These are phyloP conservation scores for Chrysochloris asiatica DNA, from an alignment of 2,113 vertebrate species.

Conservation along the genomic window DNA sequence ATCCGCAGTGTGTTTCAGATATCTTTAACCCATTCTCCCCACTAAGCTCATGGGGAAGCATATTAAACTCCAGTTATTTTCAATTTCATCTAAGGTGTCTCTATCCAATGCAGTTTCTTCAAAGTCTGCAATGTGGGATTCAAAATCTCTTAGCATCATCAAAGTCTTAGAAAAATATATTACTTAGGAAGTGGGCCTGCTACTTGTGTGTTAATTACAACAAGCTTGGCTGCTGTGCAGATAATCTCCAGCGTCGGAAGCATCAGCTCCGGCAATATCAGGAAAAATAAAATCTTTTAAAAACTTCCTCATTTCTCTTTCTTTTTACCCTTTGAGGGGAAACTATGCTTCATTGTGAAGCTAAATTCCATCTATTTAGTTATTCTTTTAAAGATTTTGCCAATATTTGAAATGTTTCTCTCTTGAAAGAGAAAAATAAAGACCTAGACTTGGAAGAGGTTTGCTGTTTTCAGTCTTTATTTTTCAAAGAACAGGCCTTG, in stretches of 20 bases:
- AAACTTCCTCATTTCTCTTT: conserved; percentile 31
- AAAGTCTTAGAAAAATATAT: conserved; percentile 75
- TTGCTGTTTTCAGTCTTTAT: neutral
- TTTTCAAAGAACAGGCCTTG: neutral
- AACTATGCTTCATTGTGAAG: neutral
- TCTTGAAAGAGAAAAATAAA: conserved; percentile 34
- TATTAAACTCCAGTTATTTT: conserved; percentile 66
- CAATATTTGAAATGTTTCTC: conserved; percentile 17
- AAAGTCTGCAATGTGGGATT: conserved; percentile 68
- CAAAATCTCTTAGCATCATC: conserved; percentile 71
- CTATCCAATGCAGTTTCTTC: conserved; percentile 60
- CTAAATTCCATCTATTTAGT: conserved; percentile 54
- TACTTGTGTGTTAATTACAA: conserved; percentile 70
- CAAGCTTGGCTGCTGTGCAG: conserved; percentile 3
- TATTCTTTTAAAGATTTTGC: conserved; percentile 39
- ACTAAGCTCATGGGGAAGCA: conserved; percentile 39
- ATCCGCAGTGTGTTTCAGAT: neutral
- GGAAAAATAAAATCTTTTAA: conserved; percentile 59
- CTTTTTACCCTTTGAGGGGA: conserved; percentile 48
- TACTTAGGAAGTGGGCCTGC: conserved; percentile 52
- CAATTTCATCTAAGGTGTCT: conserved; percentile 64
- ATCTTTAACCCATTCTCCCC: conserved; percentile 63
- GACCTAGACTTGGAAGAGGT: neutral
- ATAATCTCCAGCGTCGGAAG: conserved; percentile 55
- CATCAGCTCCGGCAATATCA: conserved; percentile 35